Evolutionary conservation across 2,888 invertebrate species (phyloP), one percentile per base, ranked within the genome.

Genomic region (Abrostola tripartita): DNA sequence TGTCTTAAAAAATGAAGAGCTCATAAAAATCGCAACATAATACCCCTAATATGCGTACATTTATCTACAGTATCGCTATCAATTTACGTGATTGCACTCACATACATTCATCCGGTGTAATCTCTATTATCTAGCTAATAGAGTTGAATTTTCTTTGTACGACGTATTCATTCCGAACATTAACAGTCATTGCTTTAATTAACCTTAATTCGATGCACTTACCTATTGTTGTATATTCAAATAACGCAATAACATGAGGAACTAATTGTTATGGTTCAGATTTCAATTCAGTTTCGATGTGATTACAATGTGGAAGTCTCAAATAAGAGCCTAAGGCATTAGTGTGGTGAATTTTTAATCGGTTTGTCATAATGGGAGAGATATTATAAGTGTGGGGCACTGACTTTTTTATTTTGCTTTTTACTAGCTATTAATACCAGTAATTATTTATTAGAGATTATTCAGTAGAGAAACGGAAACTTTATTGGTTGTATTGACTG

Each of bases 121-220:
- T 75, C 71, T 76, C 72, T 85, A 82, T 81, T 81, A 65, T 54
- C 40, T 71, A 58, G 37, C 68, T 52, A 61, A 75, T 83, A 84
- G 82, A 79, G 83, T 81, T 74, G 73, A 79, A 79, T 81, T 82
- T 83, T 75, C 71, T 66, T 65, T 76, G 78, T 70, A 59, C 69
- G 74, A 72, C 68, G 65, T 59, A 68, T 65, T 72, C 72, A 76
- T 78, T 82, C 82, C 71, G 78, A 79, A 81, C 83, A 86, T 87
- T 87, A 86, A 87, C 85, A 82, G 82, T 83, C 83, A 89, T 91
- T 90, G 89, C 81, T 85, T 88, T 90, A 89, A 92, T 92, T 90
- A 92, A 88, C 90, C 87, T 89, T 90, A 90, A 92, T 91, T 91
- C 88, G 85, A 88, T 90, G 87, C 88, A 88, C 82, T 85, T 83